phyloP scores from a whole-genome alignment of 2,888 invertebrate genomes.

The Camptogramma bilineatum region DNA sequence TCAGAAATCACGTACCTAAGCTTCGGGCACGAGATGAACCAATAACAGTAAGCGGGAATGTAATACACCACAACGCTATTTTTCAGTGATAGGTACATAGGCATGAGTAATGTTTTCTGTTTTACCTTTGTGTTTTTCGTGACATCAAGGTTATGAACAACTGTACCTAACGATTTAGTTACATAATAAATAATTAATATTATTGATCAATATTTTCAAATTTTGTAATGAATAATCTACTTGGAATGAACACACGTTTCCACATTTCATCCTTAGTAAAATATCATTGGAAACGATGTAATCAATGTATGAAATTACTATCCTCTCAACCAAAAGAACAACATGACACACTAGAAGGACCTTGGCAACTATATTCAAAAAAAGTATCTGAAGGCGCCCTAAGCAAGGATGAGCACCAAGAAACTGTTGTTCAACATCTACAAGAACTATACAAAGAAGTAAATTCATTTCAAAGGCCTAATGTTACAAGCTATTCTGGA shows the following conservation, averaged over 20 bases:
- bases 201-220: slow-evolving; percentile 21
- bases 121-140: no score
- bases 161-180: slow-evolving; percentile 25
- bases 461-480: slow-evolving; percentile 81
- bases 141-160: slow-evolving; percentile 47
- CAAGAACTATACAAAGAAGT: slow-evolving; percentile 89
- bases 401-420: slow-evolving; percentile 90
- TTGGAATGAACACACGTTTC: slow-evolving; percentile 57
- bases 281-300: slow-evolving; percentile 63
- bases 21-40: no score
- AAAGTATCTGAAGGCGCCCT: slow-evolving; percentile 87
- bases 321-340: slow-evolving; percentile 64
- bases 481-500: slow-evolving; percentile 48
- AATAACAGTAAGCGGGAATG: not conserved
- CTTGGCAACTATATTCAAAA: slow-evolving; percentile 82
- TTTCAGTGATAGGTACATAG: not conserved
- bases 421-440: slow-evolving; percentile 88
- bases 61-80: not conserved
- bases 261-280: slow-evolving; percentile 60
- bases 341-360: slow-evolving; percentile 62
- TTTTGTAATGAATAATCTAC: slow-evolving; percentile 61
- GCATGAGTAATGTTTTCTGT: no score
- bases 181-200: slow-evolving; percentile 29
- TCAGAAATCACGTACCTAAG: no score
- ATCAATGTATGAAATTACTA: slow-evolving; percentile 65